Base-by-base conservation (phyloP, 1,140 invertebrate species). In the Calephelis nemesis region DNA sequence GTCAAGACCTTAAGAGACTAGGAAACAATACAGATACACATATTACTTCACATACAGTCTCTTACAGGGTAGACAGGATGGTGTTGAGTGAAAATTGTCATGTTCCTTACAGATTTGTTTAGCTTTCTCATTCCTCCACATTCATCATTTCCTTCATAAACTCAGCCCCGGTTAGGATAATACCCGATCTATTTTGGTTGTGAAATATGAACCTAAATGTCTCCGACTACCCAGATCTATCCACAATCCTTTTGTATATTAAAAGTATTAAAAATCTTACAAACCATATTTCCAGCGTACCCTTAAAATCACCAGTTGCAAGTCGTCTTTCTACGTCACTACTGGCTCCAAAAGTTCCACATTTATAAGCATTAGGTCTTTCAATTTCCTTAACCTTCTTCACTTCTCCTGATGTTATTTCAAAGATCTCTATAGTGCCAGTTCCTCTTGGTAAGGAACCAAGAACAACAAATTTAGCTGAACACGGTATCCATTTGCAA, bases 401-500 rank as follows among this genome's bases (percentile, higher is more conserved):
- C 11, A 96, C 79, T 79, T 97, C 94, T 12, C 95, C 95, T 47
- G 94, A 93, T 13, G 93, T 94, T 30, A 98, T 93, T 92, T 98
- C 96, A 85, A 96, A 98, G n/a, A 98, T 94, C 92, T 98, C 95
- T 73, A 99, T 89, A 13, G 96, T 94, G 0, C 98, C 98, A 47
- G 95, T 96, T 63, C 96, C 96, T 81, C 95, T 95, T 1, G 98
- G 95, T 84, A 96, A 93, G 58, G 95, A 96, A n/a, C 98, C 98
- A 48, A 99, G 92, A 40, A 96, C 94, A 67, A 98, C 95, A 88
- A 98, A 97, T 90, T 98, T 98, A 0, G 98, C 96, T 9, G 97
- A 98, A 76, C 95, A 95, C 1, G 98, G 98, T 78, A 99, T 96
- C 98, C 98, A 99, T 92, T 97, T 97, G n/a, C 95, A 94, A 82